These are phyloP conservation scores for Myiopsitta monachus DNA, from an alignment of 2,113 vertebrate species.

Conservation along the genomic window DNA sequence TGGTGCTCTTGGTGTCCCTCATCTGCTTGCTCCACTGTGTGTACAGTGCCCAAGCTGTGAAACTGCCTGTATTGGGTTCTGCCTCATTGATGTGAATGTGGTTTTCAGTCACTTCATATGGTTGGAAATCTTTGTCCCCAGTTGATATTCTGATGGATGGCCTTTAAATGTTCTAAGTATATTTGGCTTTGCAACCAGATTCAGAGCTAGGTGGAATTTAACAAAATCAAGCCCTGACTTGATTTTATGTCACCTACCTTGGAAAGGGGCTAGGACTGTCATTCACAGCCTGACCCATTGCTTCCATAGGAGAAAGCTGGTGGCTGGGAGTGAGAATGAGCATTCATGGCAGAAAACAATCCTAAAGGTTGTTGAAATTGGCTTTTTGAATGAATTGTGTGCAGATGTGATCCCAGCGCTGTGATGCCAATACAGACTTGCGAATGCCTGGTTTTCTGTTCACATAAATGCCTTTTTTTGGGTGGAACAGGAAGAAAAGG, in stretches of 20 bases:
- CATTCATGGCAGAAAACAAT: not conserved
- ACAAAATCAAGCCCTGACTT: not conserved
- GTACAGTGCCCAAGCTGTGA: not conserved
- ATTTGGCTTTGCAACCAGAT: not conserved
- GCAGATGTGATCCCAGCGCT: not conserved
- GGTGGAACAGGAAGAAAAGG: not conserved
- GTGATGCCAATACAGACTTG: not conserved
- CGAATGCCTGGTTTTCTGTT: not conserved
- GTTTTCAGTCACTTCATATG: fast-evolving
- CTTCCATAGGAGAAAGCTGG: not conserved
- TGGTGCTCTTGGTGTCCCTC: not conserved
- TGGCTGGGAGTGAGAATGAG: not conserved
- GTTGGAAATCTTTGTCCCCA: not conserved
- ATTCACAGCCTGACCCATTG: not conserved
- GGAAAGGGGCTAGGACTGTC: not conserved
- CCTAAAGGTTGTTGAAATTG: not conserved
- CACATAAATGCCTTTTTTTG: not conserved
- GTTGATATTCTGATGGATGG: not conserved
- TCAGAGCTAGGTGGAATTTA: not conserved
- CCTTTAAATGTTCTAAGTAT: not conserved
- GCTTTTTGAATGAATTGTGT: not conserved
- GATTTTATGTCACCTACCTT: not conserved
- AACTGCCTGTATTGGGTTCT: not conserved
- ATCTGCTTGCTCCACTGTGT: fast-evolving
- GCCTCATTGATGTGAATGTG: not conserved